A percentile compares a stretch with the other conserved stretches of the same genome.
Evolutionary conservation across 2,888 invertebrate genomes (phyloP).

Genomic region (Desoria tigrina): DNA sequence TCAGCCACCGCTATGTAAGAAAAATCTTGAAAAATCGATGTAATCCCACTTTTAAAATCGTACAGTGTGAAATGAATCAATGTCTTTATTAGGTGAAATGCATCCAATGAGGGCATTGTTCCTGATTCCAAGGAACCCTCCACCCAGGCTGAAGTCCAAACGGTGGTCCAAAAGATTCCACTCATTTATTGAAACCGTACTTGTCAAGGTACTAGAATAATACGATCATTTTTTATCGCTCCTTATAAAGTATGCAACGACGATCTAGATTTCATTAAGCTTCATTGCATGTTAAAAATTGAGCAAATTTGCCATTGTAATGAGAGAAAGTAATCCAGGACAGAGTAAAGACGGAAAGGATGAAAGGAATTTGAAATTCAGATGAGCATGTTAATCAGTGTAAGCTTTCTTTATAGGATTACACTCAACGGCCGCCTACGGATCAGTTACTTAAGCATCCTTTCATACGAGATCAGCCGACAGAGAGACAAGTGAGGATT

Average conservation of each 20-base stretch:
- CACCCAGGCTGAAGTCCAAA: slow-evolving; percentile 82
- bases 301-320: too few relatives aligned
- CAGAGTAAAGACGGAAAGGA: not conserved
- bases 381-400: not conserved
- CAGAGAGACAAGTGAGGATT: slow-evolving; percentile 91
- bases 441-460: slow-evolving; percentile 96
- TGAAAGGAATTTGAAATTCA: slow-evolving; percentile 2
- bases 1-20: slow-evolving; percentile 96
- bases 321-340: too few relatives aligned
- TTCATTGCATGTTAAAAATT: not conserved
- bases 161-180: slow-evolving; percentile 98
- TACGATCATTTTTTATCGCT: too few relatives aligned
- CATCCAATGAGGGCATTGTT: slow-evolving; percentile 97
- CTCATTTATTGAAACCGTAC: slow-evolving; percentile 93
- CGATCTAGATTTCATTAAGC: not conserved
- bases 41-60: not conserved
- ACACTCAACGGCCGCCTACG: slow-evolving; percentile 96
- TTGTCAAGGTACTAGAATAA: slow-evolving; percentile 60
- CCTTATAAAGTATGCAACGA: too few relatives aligned
- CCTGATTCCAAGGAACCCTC: slow-evolving; percentile 96
- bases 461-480: slow-evolving; percentile 97
- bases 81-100: slow-evolving; percentile 56
- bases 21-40: not conserved
- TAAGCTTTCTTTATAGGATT: slow-evolving; percentile 80
- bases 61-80: not conserved